Evolutionary conservation across 2,888 invertebrate species (phyloP), one percentile per base, ranked within the genome.

Genomic region (Aquatica leii): DNA sequence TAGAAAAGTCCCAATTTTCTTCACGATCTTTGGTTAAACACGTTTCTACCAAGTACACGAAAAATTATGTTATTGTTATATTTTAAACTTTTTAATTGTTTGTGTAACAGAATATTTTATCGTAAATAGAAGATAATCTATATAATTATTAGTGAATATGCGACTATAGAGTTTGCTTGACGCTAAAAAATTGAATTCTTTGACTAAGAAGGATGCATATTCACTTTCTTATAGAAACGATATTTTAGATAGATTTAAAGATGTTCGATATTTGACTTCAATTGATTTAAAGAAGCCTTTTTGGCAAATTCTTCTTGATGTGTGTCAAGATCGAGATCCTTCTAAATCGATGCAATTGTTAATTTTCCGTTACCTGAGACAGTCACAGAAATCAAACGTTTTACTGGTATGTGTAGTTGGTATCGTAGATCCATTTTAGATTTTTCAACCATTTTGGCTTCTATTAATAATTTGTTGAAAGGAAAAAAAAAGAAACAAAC

Each of bases 81-180:
- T n/a, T n/a, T n/a, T n/a, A n/a, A n/a, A n/a, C n/a, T n/a, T n/a
- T n/a, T n/a, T n/a, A n/a, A n/a, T n/a, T n/a, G n/a, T n/a, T n/a
- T n/a, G n/a, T n/a, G n/a, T n/a, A n/a, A n/a, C n/a, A n/a, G n/a
- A n/a, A n/a, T n/a, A n/a, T n/a, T n/a, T n/a, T n/a, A n/a, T n/a
- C n/a, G n/a, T n/a, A n/a, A n/a, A n/a, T n/a, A n/a, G n/a, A n/a
- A n/a, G n/a, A n/a, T n/a, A n/a, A n/a, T n/a, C n/a, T n/a, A n/a
- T n/a, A n/a, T n/a, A n/a, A n/a, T n/a, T n/a, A n/a, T n/a, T n/a
- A n/a, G n/a, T n/a, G n/a, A n/a, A n/a, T n/a, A n/a, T n/a, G 37
- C 11, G 66, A 67, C 40, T 59, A 52, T 41, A 51, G 72, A 0
- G 67, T 74, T 40, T 71, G 71, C 52, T 71, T 74, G 73, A 75